A percentile compares a stretch with the other conserved stretches of the same genome.
Evolutionary conservation across 2,113 vertebrate species (phyloP).

Genomic region (Morone saxatilis): DNA sequence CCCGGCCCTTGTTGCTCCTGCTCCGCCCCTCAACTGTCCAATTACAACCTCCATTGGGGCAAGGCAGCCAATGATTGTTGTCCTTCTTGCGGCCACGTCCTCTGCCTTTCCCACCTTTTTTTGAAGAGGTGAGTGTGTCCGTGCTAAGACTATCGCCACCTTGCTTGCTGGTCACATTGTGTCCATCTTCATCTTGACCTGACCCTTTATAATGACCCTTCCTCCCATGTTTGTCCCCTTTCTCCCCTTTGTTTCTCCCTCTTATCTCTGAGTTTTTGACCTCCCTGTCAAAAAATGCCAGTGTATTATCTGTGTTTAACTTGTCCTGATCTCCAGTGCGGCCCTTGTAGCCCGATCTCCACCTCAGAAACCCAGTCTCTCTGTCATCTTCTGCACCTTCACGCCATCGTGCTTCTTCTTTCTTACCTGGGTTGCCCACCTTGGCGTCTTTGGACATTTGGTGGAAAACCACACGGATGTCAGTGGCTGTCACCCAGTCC

Average conservation of each 20-base stretch:
- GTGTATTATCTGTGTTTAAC: constrained; percentile 57
- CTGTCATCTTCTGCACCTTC: constrained; percentile 14
- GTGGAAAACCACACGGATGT: constrained; percentile 87
- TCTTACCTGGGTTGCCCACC: constrained; percentile 53
- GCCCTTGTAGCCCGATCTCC: constrained; percentile 61
- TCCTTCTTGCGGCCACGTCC: constrained; percentile 74
- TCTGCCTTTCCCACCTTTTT: constrained; percentile 70
- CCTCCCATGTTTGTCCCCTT: constrained; percentile 64
- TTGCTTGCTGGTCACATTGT: constrained; percentile 84
- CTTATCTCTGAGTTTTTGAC: constrained; percentile 60
- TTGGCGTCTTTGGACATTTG: constrained; percentile 62
- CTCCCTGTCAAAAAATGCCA: constrained; percentile 70
- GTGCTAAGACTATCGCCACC: constrained; percentile 43
- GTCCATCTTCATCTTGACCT: constrained; percentile 72
- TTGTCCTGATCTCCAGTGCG: constrained; percentile 58
- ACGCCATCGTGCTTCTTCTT: constrained; percentile 32
- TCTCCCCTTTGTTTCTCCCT: constrained; percentile 60
- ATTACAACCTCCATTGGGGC: constrained; percentile 71
- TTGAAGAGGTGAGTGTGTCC: constrained; percentile 35
- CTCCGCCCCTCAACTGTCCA: constrained; percentile 77
- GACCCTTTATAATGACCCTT: constrained; percentile 74
- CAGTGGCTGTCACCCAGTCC: constrained; percentile 90
- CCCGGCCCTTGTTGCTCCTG: constrained; percentile 68
- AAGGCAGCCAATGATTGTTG: constrained; percentile 64
- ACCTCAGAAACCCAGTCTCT: constrained; percentile 61